Percentiles rank a stretch among this genome's conserved stretches.
Evolutionary conservation across 2,797 vertebrate species (phyloP).

Genomic region (Eulemur rubriventer): DNA sequence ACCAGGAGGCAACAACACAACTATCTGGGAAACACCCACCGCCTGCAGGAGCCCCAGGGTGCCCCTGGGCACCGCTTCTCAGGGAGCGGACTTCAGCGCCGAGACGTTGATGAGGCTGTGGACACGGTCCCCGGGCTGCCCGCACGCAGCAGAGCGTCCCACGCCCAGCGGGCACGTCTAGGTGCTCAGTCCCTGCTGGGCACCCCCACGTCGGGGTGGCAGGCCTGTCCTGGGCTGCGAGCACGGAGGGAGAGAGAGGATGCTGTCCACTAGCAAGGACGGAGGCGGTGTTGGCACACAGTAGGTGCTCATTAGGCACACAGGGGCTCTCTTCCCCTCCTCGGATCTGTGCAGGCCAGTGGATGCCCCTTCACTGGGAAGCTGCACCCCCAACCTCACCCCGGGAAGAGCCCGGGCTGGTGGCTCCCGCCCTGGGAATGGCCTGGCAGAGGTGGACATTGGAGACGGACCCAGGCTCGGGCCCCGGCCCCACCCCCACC

Average conservation of each 20-base stretch:
- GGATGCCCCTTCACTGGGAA: background rate
- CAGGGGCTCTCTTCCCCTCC: rapidly evolving
- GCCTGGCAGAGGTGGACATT: rapidly evolving
- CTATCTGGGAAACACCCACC: background rate
- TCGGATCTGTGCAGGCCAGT: rapidly evolving
- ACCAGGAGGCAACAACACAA: rapidly evolving
- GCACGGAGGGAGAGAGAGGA: rapidly evolving
- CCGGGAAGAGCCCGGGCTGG: background rate
- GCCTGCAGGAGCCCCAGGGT: rapidly evolving
- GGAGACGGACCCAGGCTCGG: rapidly evolving
- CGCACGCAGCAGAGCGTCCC: background rate
- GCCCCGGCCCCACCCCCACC: background rate
- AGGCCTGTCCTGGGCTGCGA: background rate
- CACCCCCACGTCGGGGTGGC: rapidly evolving
- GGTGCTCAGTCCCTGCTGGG: background rate
- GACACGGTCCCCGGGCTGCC: rapidly evolving
- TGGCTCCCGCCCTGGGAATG: rapidly evolving
- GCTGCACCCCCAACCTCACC: rapidly evolving
- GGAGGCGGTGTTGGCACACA: rapidly evolving
- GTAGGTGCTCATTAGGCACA: background rate
- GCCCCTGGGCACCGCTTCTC: background rate
- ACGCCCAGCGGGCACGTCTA: rapidly evolving
- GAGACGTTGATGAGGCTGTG: rapidly evolving
- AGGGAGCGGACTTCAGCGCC: background rate
- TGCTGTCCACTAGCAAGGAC: rapidly evolving